phyloP scores from a whole-genome alignment of 2,888 invertebrate genomes.

The Drosophila robusta region DNA sequence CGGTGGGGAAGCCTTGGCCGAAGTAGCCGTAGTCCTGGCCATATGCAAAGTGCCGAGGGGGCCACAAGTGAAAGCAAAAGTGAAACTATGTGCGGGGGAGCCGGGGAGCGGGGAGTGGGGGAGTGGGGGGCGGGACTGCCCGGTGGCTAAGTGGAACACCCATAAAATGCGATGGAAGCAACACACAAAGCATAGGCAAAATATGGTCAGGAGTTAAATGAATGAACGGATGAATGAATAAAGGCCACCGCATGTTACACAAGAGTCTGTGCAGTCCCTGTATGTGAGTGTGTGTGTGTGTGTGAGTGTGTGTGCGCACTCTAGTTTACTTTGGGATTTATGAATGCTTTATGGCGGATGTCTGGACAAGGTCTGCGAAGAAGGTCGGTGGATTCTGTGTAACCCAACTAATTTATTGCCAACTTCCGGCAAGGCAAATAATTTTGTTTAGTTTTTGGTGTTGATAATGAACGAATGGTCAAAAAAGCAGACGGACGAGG shows the following conservation, averaged over 20 bases:
- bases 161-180: slow-evolving; percentile 43
- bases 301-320: slow-evolving; percentile 49
- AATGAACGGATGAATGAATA: slow-evolving; percentile 80
- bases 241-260: slow-evolving; percentile 79
- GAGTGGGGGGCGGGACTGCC: background rate
- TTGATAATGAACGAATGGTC: slow-evolving; percentile 79
- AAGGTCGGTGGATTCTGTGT: slow-evolving; percentile 48
- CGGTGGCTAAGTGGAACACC: slow-evolving; percentile 48
- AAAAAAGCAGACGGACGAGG: slow-evolving; percentile 44
- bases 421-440: slow-evolving; percentile 79
- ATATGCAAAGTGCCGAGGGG: slow-evolving; percentile 56
- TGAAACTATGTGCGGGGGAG: slow-evolving; percentile 66
- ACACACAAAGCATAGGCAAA: slow-evolving; percentile 46
- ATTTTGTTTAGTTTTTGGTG: slow-evolving; percentile 81
- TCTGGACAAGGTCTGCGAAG: slow-evolving; percentile 75
- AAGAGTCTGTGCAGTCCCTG: slow-evolving; percentile 56
- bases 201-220: slow-evolving; percentile 73
- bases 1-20: slow-evolving; percentile 14
- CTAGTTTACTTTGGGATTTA: slow-evolving; percentile 85
- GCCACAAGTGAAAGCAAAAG: slow-evolving; percentile 74
- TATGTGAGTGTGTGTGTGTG: slow-evolving; percentile 23
- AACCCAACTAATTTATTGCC: slow-evolving; percentile 83
- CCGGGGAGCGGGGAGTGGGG: background rate
- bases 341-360: slow-evolving; percentile 83
- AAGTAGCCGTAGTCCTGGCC: slow-evolving; percentile 21